These are phyloP conservation scores for Meriones unguiculatus DNA, from an alignment of 2,113 vertebrate genomes.

Conservation along the genomic window DNA sequence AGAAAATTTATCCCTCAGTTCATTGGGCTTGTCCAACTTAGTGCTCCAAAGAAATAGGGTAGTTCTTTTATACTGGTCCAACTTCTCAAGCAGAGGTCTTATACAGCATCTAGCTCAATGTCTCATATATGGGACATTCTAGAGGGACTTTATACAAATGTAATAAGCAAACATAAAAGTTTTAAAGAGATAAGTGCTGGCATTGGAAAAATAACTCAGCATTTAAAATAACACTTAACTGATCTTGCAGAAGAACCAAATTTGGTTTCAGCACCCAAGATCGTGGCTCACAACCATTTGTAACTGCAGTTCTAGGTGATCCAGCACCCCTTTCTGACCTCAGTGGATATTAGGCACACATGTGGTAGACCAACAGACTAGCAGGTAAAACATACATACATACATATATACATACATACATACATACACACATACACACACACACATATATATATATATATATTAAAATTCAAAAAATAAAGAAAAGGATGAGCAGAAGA, in stretches of 20 bases:
- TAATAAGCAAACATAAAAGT: background rate
- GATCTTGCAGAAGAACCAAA: background rate
- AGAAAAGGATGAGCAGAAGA: constrained; percentile 20
- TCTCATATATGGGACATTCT: background rate
- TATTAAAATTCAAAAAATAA: background rate
- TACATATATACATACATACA: no score
- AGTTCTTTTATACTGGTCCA: background rate
- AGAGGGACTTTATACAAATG: constrained; percentile 1
- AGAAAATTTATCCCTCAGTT: background rate
- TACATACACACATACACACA: background rate
- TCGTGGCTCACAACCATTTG: background rate
- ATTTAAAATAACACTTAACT: background rate
- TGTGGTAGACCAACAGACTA: background rate
- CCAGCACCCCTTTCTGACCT: background rate
- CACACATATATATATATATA: background rate
- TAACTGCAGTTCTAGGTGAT: background rate
- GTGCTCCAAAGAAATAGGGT: constrained; percentile 23
- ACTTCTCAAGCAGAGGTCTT: constrained; percentile 5
- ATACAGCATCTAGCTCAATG: background rate
- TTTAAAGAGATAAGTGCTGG: background rate
- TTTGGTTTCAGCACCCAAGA: background rate
- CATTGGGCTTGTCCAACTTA: background rate
- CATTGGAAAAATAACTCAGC: background rate
- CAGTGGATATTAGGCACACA: background rate
- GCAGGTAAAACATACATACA: background rate